Conservation (phyloP, 2,888 invertebrate species). For the Danaus chrysippus region DNA sequence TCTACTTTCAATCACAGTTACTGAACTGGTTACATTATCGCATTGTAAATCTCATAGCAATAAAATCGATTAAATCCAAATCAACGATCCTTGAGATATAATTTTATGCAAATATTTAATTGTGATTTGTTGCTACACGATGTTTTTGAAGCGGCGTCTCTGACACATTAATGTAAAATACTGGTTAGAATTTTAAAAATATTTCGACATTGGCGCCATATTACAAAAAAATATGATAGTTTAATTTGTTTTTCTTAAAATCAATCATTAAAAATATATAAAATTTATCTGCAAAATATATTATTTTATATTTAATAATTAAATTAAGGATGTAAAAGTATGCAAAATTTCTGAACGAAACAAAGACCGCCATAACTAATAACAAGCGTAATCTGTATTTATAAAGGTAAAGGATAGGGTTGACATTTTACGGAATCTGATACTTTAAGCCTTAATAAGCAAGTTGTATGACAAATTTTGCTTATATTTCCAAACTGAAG, state of each 20-base stretch:
- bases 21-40: too few relatives aligned
- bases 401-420: constrained; percentile 5
- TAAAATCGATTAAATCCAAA: background rate
- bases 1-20: too few relatives aligned
- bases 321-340: background rate
- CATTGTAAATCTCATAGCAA: too few relatives aligned
- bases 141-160: background rate
- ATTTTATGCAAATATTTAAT: background rate
- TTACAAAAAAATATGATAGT: background rate
- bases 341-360: background rate
- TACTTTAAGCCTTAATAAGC: constrained; percentile 24
- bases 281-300: background rate
- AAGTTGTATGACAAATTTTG: constrained; percentile 25
- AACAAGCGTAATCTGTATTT: constrained; percentile 2
- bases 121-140: background rate
- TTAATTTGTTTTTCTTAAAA: too few relatives aligned
- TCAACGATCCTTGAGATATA: background rate
- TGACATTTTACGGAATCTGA: constrained; percentile 18
- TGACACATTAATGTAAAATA: background rate
- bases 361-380: background rate
- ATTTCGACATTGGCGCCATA: background rate
- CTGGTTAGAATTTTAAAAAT: background rate
- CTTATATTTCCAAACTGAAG: constrained; percentile 46
- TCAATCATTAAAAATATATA: too few relatives aligned
- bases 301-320: background rate